phyloP scores from a whole-genome alignment of 2,113 vertebrate species.

The Naja naja region DNA sequence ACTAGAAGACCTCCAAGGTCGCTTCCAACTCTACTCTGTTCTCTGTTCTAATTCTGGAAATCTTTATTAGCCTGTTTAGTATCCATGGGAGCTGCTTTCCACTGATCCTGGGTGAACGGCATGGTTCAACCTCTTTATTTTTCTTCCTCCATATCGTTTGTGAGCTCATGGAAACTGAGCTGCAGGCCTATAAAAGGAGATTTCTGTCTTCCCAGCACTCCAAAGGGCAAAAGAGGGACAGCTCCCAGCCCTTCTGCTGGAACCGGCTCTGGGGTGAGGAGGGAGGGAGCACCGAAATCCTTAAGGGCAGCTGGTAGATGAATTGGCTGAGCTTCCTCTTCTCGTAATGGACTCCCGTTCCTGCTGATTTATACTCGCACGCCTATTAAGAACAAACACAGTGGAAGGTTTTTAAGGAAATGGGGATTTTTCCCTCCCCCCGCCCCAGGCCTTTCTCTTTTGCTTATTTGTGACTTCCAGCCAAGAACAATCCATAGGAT shows the following conservation, averaged over 20 bases:
- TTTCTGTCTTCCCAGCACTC: background rate
- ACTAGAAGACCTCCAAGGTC: background rate
- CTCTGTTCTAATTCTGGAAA: background rate
- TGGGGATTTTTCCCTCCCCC: too few relatives aligned
- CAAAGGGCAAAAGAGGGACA: rapidly evolving
- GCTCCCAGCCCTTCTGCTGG: background rate
- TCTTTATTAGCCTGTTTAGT: background rate
- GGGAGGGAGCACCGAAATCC: background rate
- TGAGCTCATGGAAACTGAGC: constrained; percentile 35
- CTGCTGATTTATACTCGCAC: background rate
- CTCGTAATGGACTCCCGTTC: background rate
- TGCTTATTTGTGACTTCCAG: background rate
- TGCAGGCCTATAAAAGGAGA: constrained; percentile 36
- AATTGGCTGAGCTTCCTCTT: background rate
- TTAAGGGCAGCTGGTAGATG: background rate
- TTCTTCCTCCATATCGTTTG: background rate
- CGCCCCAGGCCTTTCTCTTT: background rate
- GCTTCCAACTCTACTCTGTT: background rate
- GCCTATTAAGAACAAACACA: background rate
- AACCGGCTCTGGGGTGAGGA: background rate
- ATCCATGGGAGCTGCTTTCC: background rate
- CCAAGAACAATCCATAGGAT: background rate
- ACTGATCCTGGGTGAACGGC: background rate
- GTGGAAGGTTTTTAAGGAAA: background rate
- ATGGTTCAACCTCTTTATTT: background rate